phyloP scores from a whole-genome alignment of 2,888 invertebrate genomes.

The Eledone cirrhosa region DNA sequence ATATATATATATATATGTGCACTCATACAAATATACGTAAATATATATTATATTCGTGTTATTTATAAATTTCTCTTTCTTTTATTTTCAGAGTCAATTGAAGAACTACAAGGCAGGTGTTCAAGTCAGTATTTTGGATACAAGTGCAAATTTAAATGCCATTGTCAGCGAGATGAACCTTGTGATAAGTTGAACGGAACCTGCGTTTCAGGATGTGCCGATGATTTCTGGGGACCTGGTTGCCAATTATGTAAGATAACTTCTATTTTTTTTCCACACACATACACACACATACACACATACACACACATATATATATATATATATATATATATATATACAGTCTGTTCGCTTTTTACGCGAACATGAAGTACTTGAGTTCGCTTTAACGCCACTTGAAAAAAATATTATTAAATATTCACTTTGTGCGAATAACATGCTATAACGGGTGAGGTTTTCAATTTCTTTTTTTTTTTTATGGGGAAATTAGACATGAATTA shows the following conservation, averaged over 20 bases:
- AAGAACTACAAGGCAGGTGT: slow-evolving; percentile 47
- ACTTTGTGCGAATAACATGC: too few relatives aligned
- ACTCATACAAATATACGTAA: not conserved
- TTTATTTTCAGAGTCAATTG: slow-evolving; percentile 45
- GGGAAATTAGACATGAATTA: too few relatives aligned
- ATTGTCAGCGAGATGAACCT: slow-evolving; percentile 46
- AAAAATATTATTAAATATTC: too few relatives aligned
- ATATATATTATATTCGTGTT: not conserved
- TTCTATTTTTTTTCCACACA: slow-evolving; percentile 21
- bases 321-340: not conserved
- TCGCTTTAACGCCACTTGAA: too few relatives aligned
- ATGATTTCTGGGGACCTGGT: slow-evolving; percentile 58
- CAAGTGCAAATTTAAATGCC: slow-evolving; percentile 53
- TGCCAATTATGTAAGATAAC: slow-evolving; percentile 54
- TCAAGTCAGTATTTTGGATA: slow-evolving; percentile 55
- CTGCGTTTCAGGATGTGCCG: slow-evolving; percentile 51
- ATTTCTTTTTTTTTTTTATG: too few relatives aligned
- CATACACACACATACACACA: not conserved
- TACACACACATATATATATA: not conserved
- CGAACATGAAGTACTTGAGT: too few relatives aligned
- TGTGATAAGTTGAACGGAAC: slow-evolving; percentile 54
- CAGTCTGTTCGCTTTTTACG: too few relatives aligned
- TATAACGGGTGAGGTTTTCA: too few relatives aligned
- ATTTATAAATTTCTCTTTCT: not conserved
- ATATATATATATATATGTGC: not conserved